phyloP scores from a whole-genome alignment of 2,888 invertebrate genomes.

The Amiota minor region DNA sequence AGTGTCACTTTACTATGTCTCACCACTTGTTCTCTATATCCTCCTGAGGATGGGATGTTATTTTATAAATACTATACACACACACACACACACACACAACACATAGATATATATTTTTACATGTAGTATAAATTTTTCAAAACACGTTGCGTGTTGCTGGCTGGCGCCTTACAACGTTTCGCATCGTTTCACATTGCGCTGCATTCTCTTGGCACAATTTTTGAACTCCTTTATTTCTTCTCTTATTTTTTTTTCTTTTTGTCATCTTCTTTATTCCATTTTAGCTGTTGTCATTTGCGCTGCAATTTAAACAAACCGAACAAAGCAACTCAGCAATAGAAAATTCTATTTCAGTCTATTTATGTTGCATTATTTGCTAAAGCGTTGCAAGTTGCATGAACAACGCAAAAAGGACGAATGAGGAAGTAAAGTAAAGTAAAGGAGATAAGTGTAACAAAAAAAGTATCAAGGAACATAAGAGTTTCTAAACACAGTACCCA shows the following conservation, averaged over 20 bases:
- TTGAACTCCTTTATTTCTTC: not conserved
- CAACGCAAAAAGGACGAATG: not conserved
- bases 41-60: too few relatives aligned
- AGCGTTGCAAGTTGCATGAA: not conserved
- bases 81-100: not conserved
- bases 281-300: constrained; percentile 7
- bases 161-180: too few relatives aligned
- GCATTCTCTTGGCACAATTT: constrained; percentile 7
- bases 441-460: not conserved
- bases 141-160: too few relatives aligned
- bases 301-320: constrained; percentile 28
- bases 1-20: too few relatives aligned
- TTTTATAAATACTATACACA: not conserved
- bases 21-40: too few relatives aligned
- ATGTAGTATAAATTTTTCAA: too few relatives aligned
- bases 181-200: not conserved
- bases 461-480: constrained; percentile 12
- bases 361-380: constrained; percentile 28
- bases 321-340: constrained; percentile 31
- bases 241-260: not conserved
- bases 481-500: not conserved
- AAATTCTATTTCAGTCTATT: constrained; percentile 24
- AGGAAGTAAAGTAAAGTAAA: constrained; percentile 5
- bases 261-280: not conserved
- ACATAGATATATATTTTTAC: too few relatives aligned